Evolutionary conservation across 2,797 vertebrate genomes (phyloP), one percentile per base, ranked within the genome.

Genomic region (Onychomys leucogaster): DNA sequence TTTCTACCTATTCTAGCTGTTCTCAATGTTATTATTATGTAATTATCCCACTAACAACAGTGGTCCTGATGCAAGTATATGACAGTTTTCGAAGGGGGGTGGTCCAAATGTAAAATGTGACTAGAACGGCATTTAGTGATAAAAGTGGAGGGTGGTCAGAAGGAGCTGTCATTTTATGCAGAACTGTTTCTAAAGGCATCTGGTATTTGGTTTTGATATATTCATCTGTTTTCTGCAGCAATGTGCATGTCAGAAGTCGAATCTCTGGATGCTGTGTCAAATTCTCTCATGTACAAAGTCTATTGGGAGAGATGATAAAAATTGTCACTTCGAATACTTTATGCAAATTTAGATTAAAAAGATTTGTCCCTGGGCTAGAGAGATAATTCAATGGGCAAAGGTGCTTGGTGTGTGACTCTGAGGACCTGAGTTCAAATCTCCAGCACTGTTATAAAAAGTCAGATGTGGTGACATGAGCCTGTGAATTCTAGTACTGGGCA

Each of bases 131-230:
- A 88, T 57, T 96, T 90, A 94, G 65, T 92, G 43, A 25, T 73
- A 41, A 65, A 71, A 46, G 14, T 9, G n/a, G 55, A 21, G 46
- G 14, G 34, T 29, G 52, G 5, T 91, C 29, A 43, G 41, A 23
- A 91, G 32, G 73, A 97, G 67, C n/a, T 86, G n/a, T 49, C 69
- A 46, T 90, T 52, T 57, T 52, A 63, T 23, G 2, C 59, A 65
- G 77, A 96, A 69, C 29, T 94, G 16, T 61, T 89, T 85, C 41
- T 71, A 63, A 59, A 23, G 90, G 37, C 85, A 63, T 19, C 10
- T 94, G 77, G 25, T 49, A 92, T 89, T 96, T 89, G 93, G 55
- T 67, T 94, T 95, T 93, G 83, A 83, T 78, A 63, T 78, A 23
- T 95, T 81, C n/a, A 63, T 88, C 80, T 89, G 61, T 88, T 92